phyloP scores from a whole-genome alignment of 2,888 invertebrate genomes.

The Merodon equestris region DNA sequence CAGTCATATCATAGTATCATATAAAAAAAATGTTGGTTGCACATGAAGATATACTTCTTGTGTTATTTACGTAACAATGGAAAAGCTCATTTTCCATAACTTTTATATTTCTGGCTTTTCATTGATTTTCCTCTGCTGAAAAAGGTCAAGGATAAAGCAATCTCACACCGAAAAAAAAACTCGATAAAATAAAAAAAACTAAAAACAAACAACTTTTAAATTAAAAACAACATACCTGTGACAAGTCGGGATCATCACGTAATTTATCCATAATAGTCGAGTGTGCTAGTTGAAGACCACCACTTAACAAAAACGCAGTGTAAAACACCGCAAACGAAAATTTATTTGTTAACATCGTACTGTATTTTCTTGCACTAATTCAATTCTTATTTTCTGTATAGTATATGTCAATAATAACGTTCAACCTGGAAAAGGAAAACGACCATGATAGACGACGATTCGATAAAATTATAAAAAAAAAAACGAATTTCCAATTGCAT shows the following conservation, averaged over 20 bases:
- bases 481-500: constrained; percentile 41
- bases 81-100: constrained; percentile 57
- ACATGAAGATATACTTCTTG: constrained; percentile 13
- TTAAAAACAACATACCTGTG: constrained; percentile 81
- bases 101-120: constrained; percentile 65
- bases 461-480: constrained; percentile 30
- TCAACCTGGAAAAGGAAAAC: constrained; percentile 44
- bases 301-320: constrained; percentile 53
- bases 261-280: constrained; percentile 83
- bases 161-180: constrained; percentile 34
- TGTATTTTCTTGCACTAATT: constrained; percentile 39
- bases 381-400: constrained; percentile 13
- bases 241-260: constrained; percentile 83
- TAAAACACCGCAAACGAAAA: constrained; percentile 49
- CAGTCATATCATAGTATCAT: no score
- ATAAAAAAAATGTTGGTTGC: neutral
- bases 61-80: constrained; percentile 62
- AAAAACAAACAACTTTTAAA: no score
- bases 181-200: neutral
- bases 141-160: constrained; percentile 66
- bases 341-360: constrained; percentile 54
- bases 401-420: constrained; percentile 14
- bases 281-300: constrained; percentile 71
- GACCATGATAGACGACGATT: neutral
- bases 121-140: constrained; percentile 61